Evolutionary conservation across 2,888 invertebrate genomes (phyloP).

Genomic region (Pristionchus japonicus): DNA sequence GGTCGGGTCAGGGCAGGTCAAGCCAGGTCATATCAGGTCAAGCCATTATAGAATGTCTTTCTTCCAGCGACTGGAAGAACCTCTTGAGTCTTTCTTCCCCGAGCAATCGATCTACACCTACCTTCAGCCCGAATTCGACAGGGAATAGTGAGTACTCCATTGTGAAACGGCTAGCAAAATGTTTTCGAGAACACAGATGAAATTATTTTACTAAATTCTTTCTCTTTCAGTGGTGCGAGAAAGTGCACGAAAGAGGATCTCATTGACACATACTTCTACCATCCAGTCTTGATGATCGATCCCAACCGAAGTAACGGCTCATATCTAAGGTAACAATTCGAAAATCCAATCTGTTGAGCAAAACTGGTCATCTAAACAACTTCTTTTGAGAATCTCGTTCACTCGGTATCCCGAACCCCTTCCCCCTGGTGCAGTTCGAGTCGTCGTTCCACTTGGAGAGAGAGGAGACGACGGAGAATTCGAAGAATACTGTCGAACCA

Average conservation of each 20-base stretch:
- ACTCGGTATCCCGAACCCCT: background rate
- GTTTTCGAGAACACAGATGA: background rate
- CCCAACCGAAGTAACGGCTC: background rate
- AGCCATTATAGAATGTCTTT: background rate
- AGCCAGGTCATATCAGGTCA: no score
- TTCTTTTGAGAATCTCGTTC: background rate
- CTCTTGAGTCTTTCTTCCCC: background rate
- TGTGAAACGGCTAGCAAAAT: background rate
- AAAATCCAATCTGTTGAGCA: background rate
- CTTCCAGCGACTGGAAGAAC: background rate
- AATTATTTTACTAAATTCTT: no score
- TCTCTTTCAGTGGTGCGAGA: no score
- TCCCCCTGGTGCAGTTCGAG: background rate
- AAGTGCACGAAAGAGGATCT: background rate
- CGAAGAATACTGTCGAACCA: background rate
- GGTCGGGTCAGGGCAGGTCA: no score
- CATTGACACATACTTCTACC: background rate
- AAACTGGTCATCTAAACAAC: background rate
- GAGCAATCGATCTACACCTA: background rate
- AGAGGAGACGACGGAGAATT: background rate
- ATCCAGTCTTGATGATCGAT: background rate
- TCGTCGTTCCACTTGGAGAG: background rate
- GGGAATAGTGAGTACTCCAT: background rate
- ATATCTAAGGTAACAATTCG: background rate
- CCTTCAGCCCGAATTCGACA: background rate